Evolutionary conservation across 2,888 invertebrate species (phyloP).

Genomic region (Cecidostiba fungosa): DNA sequence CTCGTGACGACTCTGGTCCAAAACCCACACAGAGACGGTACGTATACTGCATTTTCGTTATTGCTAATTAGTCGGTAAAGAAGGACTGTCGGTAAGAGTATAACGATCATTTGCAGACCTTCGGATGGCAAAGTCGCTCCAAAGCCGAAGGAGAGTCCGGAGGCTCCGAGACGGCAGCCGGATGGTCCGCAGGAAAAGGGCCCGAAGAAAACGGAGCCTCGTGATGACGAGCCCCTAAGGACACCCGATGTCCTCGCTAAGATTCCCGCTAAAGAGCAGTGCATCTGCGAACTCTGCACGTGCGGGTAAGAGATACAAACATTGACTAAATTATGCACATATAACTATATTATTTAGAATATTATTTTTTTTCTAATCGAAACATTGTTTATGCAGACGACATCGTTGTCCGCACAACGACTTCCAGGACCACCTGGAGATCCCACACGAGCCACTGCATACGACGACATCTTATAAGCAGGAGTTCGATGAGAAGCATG

Average conservation of each 20-base stretch:
- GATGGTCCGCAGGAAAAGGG: conserved; percentile 78
- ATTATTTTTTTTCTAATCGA: background rate
- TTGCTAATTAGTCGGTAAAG: background rate
- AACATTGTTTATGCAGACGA: conserved; percentile 83
- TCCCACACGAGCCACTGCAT: conserved; percentile 72
- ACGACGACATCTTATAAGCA: conserved; percentile 84
- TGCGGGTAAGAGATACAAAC: conserved; percentile 88
- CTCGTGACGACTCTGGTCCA: conserved; percentile 67
- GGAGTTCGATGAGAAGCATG: conserved; percentile 86
- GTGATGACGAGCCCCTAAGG: conserved; percentile 23
- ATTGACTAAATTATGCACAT: background rate
- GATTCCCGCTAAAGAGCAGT: conserved; percentile 86
- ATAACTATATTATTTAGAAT: background rate
- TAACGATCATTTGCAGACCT: conserved; percentile 28
- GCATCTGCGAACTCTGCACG: conserved; percentile 94
- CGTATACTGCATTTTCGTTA: background rate
- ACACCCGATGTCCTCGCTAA: conserved; percentile 76
- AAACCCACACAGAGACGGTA: conserved; percentile 49
- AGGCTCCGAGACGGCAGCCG: conserved; percentile 60
- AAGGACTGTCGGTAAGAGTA: background rate
- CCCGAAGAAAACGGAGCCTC: conserved; percentile 69
- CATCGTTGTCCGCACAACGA: conserved; percentile 90
- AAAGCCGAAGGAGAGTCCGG: conserved; percentile 67
- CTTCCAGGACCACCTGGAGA: conserved; percentile 75
- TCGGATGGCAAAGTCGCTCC: conserved; percentile 57